phyloP scores from a whole-genome alignment of 2,888 invertebrate species.

The Caenorhabditis imperialis region DNA sequence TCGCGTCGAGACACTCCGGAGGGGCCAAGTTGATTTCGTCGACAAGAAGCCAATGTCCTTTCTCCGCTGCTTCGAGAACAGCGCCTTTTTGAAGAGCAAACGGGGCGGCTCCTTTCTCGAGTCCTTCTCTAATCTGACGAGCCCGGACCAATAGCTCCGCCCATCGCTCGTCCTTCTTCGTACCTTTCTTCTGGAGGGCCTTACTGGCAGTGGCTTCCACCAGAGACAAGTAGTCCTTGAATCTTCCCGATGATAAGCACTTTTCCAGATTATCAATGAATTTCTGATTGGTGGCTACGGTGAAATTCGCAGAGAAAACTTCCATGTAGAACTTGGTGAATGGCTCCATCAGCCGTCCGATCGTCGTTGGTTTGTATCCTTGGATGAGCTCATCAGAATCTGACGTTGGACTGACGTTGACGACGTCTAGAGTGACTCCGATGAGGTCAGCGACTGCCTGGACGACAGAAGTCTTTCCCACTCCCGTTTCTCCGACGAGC shows the following conservation, averaged over 20 bases:
- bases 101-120: slow-evolving; percentile 68
- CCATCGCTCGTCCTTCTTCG: slow-evolving; percentile 56
- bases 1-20: slow-evolving; percentile 85
- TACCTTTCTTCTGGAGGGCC: slow-evolving; percentile 35
- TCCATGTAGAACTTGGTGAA: slow-evolving; percentile 88
- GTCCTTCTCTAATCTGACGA: slow-evolving; percentile 46
- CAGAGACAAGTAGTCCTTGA: slow-evolving; percentile 63
- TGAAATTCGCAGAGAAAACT: slow-evolving; percentile 86
- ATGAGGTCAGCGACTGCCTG: slow-evolving; percentile 79
- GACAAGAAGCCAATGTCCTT: slow-evolving; percentile 93
- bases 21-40: slow-evolving; percentile 98
- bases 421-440: slow-evolving; percentile 85
- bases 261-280: slow-evolving; percentile 87
- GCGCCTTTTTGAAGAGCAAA: slow-evolving; percentile 83
- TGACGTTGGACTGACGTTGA: slow-evolving; percentile 99
- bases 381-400: slow-evolving; percentile 96
- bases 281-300: slow-evolving; percentile 86
- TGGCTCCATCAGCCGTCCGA: slow-evolving; percentile 88
- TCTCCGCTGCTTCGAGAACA: slow-evolving; percentile 88
- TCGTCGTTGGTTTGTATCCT: slow-evolving; percentile 94
- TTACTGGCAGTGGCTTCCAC: slow-evolving; percentile 64
- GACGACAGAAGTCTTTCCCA: slow-evolving; percentile 95
- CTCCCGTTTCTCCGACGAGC: slow-evolving; percentile 97
- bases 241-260: slow-evolving; percentile 61
- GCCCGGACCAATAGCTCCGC: slow-evolving; percentile 61